Evolutionary conservation across 2,113 vertebrate genomes (phyloP).

Genomic region (Archocentrus centrarchus): DNA sequence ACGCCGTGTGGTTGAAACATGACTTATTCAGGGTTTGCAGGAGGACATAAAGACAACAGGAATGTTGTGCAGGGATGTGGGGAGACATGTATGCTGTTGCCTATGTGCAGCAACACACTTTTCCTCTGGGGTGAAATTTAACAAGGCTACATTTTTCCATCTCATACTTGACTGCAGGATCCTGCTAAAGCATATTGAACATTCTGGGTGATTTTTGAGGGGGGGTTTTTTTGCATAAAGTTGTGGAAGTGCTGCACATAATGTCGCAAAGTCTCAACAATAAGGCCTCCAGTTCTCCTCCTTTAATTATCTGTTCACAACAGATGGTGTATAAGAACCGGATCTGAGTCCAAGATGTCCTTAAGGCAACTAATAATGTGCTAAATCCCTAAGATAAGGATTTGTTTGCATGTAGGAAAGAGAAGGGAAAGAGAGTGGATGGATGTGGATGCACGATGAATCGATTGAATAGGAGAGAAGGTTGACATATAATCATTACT

Average conservation of each 20-base stretch:
- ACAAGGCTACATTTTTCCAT: conserved; percentile 35
- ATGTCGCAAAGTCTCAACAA: conserved; percentile 24
- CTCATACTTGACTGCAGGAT: conserved; percentile 14
- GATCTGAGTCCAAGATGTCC: conserved; percentile 47
- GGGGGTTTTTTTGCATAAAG: neutral
- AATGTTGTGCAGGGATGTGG: conserved; percentile 2
- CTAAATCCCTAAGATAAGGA: conserved; percentile 46
- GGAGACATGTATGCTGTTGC: conserved; percentile 4
- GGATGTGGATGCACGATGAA: neutral
- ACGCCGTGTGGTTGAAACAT: conserved; percentile 53
- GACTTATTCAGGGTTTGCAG: conserved; percentile 37
- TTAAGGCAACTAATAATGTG: conserved; percentile 45
- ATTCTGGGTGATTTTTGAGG: neutral
- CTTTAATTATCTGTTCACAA: conserved; percentile 40
- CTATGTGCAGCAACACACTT: conserved; percentile 1
- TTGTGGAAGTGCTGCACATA: conserved; percentile 12
- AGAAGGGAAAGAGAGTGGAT: neutral
- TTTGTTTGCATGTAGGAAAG: neutral
- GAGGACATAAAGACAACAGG: conserved; percentile 24
- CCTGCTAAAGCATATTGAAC: conserved; percentile 10
- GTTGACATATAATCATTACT: conserved; percentile 53
- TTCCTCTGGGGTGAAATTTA: conserved; percentile 32
- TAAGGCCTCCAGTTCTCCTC: conserved; percentile 29
- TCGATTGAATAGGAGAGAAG: conserved; percentile 8
- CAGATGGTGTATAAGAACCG: conserved; percentile 68